Evolutionary conservation across 2,797 vertebrate genomes (phyloP).

Genomic region (Caiman crocodilus): DNA sequence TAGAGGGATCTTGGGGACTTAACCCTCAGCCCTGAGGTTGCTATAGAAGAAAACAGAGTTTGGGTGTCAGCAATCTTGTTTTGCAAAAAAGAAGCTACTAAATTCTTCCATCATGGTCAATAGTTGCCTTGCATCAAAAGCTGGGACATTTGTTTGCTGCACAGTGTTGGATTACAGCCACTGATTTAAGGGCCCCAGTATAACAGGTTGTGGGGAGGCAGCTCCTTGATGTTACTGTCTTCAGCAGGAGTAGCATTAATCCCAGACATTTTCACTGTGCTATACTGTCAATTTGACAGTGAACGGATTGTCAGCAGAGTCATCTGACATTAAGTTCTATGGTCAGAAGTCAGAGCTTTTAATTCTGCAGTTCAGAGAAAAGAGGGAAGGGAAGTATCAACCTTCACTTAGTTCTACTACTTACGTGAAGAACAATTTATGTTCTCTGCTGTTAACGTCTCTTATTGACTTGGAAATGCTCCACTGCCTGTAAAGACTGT

Average conservation of each 20-base stretch:
- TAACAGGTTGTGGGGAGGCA: conserved; percentile 18
- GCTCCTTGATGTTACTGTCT: conserved; percentile 12
- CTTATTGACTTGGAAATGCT: conserved; percentile 2
- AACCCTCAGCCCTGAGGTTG: conserved; percentile 6
- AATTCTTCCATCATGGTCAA: conserved; percentile 11
- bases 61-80: background rate
- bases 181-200: background rate
- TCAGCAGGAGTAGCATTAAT: background rate
- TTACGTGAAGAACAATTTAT: background rate
- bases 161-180: conserved; percentile 20
- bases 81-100: background rate
- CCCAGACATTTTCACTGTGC: background rate
- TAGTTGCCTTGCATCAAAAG: background rate
- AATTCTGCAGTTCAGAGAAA: background rate
- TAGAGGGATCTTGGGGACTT: conserved; percentile 43
- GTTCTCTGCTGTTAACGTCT: conserved; percentile 2
- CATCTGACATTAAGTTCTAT: background rate
- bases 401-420: background rate
- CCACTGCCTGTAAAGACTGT: background rate
- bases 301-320: background rate
- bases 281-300: conserved; percentile 33
- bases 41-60: background rate
- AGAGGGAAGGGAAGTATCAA: background rate
- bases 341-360: background rate
- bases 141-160: background rate